A percentile compares a stretch with the other conserved stretches of the same genome.
These are phyloP conservation scores for Phrynosoma blainvillii DNA, from an alignment of 2,113 vertebrate genomes.

Conservation along the genomic window DNA sequence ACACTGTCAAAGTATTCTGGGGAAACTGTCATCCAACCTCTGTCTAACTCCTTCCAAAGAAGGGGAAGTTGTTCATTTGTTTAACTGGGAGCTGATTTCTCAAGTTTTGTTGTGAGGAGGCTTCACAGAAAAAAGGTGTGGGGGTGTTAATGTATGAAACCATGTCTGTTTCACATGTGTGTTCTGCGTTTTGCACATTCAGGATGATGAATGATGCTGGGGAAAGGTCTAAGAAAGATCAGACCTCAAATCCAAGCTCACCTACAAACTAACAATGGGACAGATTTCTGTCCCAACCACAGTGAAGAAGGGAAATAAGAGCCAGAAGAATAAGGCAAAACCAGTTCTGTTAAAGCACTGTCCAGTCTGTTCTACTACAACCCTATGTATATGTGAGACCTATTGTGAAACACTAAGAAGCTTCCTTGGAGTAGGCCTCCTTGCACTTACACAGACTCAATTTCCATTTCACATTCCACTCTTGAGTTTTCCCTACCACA, in stretches of 20 bases:
- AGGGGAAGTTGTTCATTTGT: too few species aligned
- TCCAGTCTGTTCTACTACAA: too few species aligned
- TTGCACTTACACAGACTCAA: background rate
- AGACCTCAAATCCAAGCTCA: background rate
- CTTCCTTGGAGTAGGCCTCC: background rate
- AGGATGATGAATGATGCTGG: background rate
- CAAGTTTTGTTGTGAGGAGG: too few species aligned
- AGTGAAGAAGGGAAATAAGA: too few species aligned
- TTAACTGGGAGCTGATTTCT: too few species aligned
- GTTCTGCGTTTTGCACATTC: conserved; percentile 6
- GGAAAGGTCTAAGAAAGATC: background rate
- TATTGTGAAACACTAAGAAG: background rate
- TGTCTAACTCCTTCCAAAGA: too few species aligned
- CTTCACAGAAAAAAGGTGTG: too few species aligned
- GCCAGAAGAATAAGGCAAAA: too few species aligned
- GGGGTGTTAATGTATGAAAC: too few species aligned
- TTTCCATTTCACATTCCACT: background rate
- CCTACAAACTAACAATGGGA: background rate
- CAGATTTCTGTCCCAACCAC: background rate
- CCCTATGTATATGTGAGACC: background rate
- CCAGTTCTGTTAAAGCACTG: too few species aligned
- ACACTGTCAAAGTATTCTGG: too few species aligned
- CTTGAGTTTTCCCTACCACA: background rate
- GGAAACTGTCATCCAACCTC: too few species aligned
- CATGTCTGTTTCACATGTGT: background rate